Conservation (phyloP, 2,113 vertebrate genomes). For the Oophaga pumilio region DNA sequence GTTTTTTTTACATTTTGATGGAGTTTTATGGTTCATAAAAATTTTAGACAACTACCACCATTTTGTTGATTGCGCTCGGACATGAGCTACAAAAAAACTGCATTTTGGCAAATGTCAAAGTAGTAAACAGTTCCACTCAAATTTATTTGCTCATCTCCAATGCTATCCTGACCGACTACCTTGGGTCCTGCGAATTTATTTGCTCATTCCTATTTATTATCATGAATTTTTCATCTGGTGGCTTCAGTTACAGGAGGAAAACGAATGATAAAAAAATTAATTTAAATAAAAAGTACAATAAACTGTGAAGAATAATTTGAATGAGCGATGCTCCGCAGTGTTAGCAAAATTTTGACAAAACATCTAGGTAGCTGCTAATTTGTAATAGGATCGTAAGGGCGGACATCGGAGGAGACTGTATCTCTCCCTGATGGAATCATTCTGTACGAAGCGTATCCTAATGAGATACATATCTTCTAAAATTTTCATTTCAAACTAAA, state of each 20-base stretch:
- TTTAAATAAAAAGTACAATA: not conserved
- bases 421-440: not conserved
- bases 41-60: too few relatives aligned
- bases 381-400: not conserved
- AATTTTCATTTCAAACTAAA: constrained; percentile 3
- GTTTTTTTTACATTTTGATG: too few relatives aligned
- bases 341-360: not conserved
- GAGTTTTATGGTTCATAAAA: too few relatives aligned
- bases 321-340: not conserved
- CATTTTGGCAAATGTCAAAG: too few relatives aligned
- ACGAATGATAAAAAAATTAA: not conserved
- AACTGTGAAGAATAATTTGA: not conserved
- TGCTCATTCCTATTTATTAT: too few relatives aligned
- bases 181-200: too few relatives aligned
- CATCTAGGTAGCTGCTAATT: not conserved
- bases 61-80: too few relatives aligned
- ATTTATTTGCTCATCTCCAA: too few relatives aligned
- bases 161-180: too few relatives aligned
- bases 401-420: not conserved
- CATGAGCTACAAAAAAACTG: too few relatives aligned
- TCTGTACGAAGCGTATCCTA: not conserved
- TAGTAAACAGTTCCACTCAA: too few relatives aligned
- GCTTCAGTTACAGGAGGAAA: not conserved
- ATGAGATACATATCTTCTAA: not conserved
- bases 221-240: too few relatives aligned